Base-by-base conservation (phyloP, 2,113 vertebrate genomes). In the Mixornis gularis region DNA sequence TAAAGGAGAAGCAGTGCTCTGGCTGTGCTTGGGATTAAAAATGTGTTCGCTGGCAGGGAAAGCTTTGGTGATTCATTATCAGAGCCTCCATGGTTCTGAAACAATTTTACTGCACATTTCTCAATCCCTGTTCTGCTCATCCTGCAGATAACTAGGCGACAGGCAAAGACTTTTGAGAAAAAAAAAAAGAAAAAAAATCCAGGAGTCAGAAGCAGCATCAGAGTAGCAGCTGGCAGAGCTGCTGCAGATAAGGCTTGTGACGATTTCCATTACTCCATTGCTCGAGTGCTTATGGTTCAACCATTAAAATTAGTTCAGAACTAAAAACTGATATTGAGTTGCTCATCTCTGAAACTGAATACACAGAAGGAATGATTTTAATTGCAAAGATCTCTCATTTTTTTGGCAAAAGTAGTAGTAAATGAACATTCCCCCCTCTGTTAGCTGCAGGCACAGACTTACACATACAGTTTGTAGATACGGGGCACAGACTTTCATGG, bases 61-160 rank as follows among this genome's bases (percentile, higher is more conserved):
- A 80, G 74, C 63, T 96, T 85, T 80, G 52, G 79, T 87, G 79
- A 93, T 93, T 95, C 83, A 70, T 82, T 85, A 69, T 81, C 74
- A 55, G 79, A 82, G 53, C n/a, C 46, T 93, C 70, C 65, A 58
- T 77, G 89, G 77, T 49, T 87, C 86, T 78, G 88, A 93, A 94
- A 91, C 66, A 72, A 77, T 92, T 95, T 86, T 79, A 14, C 71
- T 85, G 38, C 24, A 43, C n/a, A 52, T 92, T 95, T 95, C 53
- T 79, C 66, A 84, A 52, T 77, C 77, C 69, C 78, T 72, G 15
- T 71, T 85, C 55, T 56, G 53, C 43, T 74, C 7, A 1, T 89
- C 58, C 77, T 79, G 74, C 55, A 81, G 92, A 88, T 92, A 87
- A 88, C 63, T 32, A 44, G 63, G 71, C 1, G 1, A 79, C 32